Evolutionary conservation across 2,797 vertebrate species (phyloP).

Genomic region (Enteromius afrohamiltoni): DNA sequence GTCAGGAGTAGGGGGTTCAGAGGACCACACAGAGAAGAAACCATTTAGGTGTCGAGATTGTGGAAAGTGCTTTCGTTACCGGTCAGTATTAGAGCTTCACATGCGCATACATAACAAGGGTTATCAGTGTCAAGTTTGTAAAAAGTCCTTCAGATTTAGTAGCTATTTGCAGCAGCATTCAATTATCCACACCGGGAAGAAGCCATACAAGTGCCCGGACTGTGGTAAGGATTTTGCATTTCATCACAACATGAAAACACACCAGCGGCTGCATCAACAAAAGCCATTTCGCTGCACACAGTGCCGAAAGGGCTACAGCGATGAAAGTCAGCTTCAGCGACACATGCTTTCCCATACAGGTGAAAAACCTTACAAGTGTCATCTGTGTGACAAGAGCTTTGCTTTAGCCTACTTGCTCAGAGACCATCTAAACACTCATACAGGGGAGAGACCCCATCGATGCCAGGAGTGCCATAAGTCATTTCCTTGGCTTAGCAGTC

Average conservation of each 20-base stretch:
- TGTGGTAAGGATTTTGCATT: conserved; percentile 84
- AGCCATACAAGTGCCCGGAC: conserved; percentile 81
- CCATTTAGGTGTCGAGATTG: conserved; percentile 78
- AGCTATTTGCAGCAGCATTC: conserved; percentile 83
- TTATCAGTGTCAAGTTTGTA: conserved; percentile 81
- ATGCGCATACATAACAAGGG: conserved; percentile 84
- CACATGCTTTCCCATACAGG: conserved; percentile 81
- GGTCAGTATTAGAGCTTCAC: conserved; percentile 81
- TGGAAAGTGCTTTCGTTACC: conserved; percentile 79
- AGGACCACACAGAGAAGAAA: conserved; percentile 66
- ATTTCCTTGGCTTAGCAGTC: conserved; percentile 83
- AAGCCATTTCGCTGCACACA: conserved; percentile 82
- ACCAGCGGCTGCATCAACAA: conserved; percentile 81
- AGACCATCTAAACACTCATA: conserved; percentile 85
- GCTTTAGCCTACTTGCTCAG: conserved; percentile 80
- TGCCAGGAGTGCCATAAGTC: conserved; percentile 81
- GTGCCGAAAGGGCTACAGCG: conserved; percentile 83
- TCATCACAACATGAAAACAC: conserved; percentile 83
- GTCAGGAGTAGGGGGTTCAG: conserved; percentile 61
- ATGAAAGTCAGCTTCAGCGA: conserved; percentile 77
- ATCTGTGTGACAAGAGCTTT: conserved; percentile 81
- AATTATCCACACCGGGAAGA: conserved; percentile 82
- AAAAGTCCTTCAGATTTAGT: conserved; percentile 80
- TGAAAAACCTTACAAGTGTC: conserved; percentile 81
- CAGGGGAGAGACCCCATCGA: conserved; percentile 80